Evolutionary conservation across 2,797 vertebrate genomes (phyloP).

Genomic region (Holocentrus rufus): DNA sequence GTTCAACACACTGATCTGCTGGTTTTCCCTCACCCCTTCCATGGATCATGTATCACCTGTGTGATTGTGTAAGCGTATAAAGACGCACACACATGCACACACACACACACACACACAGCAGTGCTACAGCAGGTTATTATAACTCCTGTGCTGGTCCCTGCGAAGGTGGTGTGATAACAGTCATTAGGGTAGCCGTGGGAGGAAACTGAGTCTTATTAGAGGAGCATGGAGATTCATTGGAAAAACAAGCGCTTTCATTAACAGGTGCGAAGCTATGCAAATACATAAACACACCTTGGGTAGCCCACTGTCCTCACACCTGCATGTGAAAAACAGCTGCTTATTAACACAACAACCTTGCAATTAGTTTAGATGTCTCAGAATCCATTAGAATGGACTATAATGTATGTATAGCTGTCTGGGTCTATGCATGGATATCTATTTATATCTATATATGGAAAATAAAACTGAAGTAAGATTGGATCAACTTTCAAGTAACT

Average conservation of each 20-base stretch:
- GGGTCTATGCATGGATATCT: conserved; percentile 12
- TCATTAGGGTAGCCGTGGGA: conserved; percentile 82
- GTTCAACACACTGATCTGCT: conserved; percentile 27
- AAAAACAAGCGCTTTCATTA: conserved; percentile 80
- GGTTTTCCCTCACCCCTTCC: conserved; percentile 46
- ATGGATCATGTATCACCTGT: conserved; percentile 63
- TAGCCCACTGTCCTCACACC: conserved; percentile 66
- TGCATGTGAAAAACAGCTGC: conserved; percentile 68
- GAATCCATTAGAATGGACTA: conserved; percentile 59
- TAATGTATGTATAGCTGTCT: conserved; percentile 35
- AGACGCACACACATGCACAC: conserved; percentile 10
- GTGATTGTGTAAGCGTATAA: conserved; percentile 29
- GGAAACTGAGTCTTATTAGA: conserved; percentile 79
- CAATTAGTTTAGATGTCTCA: conserved; percentile 65
- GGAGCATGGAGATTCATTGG: conserved; percentile 73
- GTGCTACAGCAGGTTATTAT: conserved; percentile 73
- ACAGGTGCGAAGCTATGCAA: conserved; percentile 80
- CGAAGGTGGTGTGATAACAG: conserved; percentile 83
- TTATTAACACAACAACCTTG: conserved; percentile 74
- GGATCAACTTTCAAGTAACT: background rate
- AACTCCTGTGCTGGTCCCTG: conserved; percentile 69
- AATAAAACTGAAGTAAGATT: background rate
- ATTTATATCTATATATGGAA: background rate
- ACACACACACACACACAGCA: conserved; percentile 16
- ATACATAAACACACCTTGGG: conserved; percentile 73